These are phyloP conservation scores for Kryptolebias ocellatus DNA, from an alignment of 2,797 vertebrate species.

Conservation along the genomic window DNA sequence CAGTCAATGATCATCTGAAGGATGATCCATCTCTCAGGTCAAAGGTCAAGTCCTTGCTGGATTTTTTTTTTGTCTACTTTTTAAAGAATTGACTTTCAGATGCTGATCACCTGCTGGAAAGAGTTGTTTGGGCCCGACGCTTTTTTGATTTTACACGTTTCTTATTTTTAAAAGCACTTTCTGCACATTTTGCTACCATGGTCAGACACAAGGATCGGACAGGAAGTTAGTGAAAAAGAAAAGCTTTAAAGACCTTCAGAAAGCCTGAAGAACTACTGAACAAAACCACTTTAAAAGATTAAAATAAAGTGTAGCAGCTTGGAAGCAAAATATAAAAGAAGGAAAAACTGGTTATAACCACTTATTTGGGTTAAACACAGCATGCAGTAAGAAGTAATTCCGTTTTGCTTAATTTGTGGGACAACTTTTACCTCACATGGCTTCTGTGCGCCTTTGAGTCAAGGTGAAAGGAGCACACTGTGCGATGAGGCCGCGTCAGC, in stretches of 20 bases:
- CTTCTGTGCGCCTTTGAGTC: conserved; percentile 25
- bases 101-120: no score
- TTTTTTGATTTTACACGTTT: not conserved
- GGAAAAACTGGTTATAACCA: not conserved
- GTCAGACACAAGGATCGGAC: not conserved
- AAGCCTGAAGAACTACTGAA: not conserved
- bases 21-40: no score
- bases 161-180: not conserved
- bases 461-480: conserved; percentile 60
- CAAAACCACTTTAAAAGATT: not conserved
- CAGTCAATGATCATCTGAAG: no score
- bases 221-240: not conserved
- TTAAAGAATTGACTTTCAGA: no score
- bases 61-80: no score
- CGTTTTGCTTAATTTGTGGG: conserved; percentile 17
- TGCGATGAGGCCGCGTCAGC: conserved; percentile 53
- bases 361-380: not conserved
- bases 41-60: no score
- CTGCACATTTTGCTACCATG: not conserved
- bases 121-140: not conserved
- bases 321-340: not conserved
- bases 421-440: conserved; percentile 9
- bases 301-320: not conserved
- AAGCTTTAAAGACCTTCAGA: not conserved
- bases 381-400: not conserved